phyloP scores from a whole-genome alignment of 2,888 invertebrate genomes.

The Acheta domesticus region DNA sequence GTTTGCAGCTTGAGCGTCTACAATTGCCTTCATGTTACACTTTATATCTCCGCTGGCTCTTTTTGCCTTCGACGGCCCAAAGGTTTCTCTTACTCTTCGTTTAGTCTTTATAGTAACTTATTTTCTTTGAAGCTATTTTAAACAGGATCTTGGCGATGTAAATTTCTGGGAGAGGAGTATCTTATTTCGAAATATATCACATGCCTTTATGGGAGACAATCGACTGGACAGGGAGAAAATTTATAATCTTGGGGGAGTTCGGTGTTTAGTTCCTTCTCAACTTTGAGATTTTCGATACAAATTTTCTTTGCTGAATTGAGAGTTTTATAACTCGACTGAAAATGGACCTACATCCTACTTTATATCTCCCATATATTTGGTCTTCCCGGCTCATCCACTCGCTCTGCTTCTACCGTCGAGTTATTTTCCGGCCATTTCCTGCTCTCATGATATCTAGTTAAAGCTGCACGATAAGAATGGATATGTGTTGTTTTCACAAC shows the following conservation, averaged over 20 bases:
- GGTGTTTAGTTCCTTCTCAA: neutral
- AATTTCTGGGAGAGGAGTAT: neutral
- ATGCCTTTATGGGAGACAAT: neutral
- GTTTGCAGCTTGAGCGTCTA: neutral
- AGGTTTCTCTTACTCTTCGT: neutral
- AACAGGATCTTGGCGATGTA: neutral
- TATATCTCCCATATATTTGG: no score
- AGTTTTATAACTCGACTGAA: neutral
- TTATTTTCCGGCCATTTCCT: no score
- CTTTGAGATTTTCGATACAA: neutral
- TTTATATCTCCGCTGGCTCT: neutral
- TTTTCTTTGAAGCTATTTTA: neutral
- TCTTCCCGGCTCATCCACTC: no score
- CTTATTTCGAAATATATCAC: slow-evolving; percentile 9
- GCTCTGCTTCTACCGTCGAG: no score
- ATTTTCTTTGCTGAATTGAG: slow-evolving; percentile 1
- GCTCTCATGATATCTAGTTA: no score
- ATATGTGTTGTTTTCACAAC: no score
- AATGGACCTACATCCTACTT: neutral
- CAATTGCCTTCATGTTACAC: slow-evolving; percentile 9
- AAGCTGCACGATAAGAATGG: no score
- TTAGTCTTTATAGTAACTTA: neutral
- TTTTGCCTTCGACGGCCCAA: neutral
- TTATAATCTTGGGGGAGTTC: neutral
- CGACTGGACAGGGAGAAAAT: neutral